Percentiles rank a stretch among this genome's conserved stretches.
These are phyloP conservation scores for Fregetta grallaria DNA, from an alignment of 2,113 vertebrate species.

Conservation along the genomic window DNA sequence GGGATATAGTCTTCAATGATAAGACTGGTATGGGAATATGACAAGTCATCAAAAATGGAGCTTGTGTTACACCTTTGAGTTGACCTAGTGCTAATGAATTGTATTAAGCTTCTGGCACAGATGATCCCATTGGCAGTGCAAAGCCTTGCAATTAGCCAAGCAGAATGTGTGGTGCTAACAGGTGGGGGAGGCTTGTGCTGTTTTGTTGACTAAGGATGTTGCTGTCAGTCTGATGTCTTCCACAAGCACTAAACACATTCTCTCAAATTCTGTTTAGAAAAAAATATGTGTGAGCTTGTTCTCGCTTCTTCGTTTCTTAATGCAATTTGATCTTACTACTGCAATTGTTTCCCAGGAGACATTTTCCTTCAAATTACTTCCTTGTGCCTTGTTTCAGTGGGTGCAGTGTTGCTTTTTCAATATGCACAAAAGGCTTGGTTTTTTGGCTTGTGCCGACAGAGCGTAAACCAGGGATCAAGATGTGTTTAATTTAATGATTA, in stretches of 20 bases:
- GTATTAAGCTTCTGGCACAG: neutral
- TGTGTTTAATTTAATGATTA: constrained; percentile 18
- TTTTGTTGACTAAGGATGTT: neutral
- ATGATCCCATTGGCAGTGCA: neutral
- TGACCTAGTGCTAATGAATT: neutral
- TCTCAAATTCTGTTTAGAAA: neutral
- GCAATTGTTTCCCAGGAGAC: neutral
- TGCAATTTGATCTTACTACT: neutral
- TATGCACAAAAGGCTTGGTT: neutral
- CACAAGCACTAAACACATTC: neutral
- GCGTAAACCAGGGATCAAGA: neutral
- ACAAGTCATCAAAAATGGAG: neutral
- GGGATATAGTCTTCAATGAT: neutral
- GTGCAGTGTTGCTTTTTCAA: neutral
- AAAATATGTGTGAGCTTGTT: neutral
- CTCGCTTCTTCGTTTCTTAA: neutral
- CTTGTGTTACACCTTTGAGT: neutral
- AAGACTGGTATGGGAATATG: neutral
- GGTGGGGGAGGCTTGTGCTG: neutral
- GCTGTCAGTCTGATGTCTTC: neutral
- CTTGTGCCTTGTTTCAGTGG: neutral
- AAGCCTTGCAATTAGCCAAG: neutral
- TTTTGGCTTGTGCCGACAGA: neutral
- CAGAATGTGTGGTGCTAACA: neutral
- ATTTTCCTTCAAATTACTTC: constrained; percentile 10